A percentile compares a stretch with the other conserved stretches of the same genome.
These are phyloP conservation scores for Sicus ferrugineus DNA, from an alignment of 2,888 invertebrate genomes.

Conservation along the genomic window DNA sequence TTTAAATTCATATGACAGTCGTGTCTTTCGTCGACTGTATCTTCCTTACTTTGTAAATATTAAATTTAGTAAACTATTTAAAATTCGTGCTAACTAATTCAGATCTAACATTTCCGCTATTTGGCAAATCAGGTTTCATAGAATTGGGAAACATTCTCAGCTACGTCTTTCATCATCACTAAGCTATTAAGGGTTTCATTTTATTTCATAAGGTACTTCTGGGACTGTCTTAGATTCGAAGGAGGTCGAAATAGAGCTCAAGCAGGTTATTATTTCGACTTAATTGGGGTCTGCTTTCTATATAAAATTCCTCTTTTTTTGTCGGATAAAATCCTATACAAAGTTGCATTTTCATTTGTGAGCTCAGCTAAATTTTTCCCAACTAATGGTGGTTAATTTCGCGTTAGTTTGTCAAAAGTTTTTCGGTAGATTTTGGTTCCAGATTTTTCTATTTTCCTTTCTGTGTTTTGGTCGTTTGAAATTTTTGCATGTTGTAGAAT, in stretches of 20 bases:
- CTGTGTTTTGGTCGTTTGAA: constrained; percentile 17
- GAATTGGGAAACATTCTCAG: constrained; percentile 13
- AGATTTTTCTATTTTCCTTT: background rate
- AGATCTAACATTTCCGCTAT: background rate
- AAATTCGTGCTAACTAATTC: constrained; percentile 26
- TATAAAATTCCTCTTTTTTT: no score
- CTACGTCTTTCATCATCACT: constrained; percentile 1
- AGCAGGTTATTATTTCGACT: background rate
- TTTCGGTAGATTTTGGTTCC: background rate
- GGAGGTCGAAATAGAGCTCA: background rate
- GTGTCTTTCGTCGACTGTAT: constrained; percentile 16
- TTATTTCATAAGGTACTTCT: constrained; percentile 28
- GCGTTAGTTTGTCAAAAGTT: background rate
- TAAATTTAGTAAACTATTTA: constrained; percentile 20
- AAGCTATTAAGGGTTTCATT: constrained; percentile 2
- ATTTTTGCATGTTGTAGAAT: constrained; percentile 17
- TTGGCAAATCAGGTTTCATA: constrained; percentile 23
- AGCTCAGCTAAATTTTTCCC: background rate
- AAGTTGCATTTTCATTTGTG: background rate
- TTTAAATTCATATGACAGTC: constrained; percentile 29
- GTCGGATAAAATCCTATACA: background rate
- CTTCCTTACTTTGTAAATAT: constrained; percentile 9
- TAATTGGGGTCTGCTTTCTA: no score
- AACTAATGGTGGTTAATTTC: background rate
- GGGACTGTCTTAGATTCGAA: constrained; percentile 11